Base-by-base conservation (phyloP, 2,888 invertebrate species). In the Clitarchus hookeri region DNA sequence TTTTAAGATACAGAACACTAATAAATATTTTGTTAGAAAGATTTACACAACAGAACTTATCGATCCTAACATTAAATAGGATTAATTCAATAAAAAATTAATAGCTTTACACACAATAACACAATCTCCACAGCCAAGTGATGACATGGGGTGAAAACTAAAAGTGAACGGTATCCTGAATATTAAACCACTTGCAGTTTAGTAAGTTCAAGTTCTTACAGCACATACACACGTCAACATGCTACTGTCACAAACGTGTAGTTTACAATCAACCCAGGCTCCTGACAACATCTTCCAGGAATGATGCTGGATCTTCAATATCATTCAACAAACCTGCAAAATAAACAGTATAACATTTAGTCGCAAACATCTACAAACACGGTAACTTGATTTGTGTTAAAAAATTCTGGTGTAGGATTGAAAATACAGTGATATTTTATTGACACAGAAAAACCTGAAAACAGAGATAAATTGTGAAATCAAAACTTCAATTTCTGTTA, bases 301-400 rank as follows among this genome's bases (percentile, higher is more conserved):
- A 94, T 88, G 92, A 92, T 89, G 95, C 95, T 82, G 96, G 95
- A 88, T 94, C 94, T 44, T 94, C 92, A 88, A 96, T 93, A 88
- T 95, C 95, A 88, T 93, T 94, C 88, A 96, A 92, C 88, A 96
- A 92, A 91, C 93, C 94, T 94, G 90, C 54, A 92, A 92, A 87
- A 89, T 65, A 16, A 36, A 65, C 23, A 65, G n/a, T n/a, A 65
- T 65, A 23, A 2, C 48, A 48, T 48, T 48, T 36, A 36, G 36
- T 36, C 2, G 4, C 36, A 36, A 36, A 36, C 36, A 36, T 36
- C 36, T 36, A 36, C 4, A 36, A 36, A 36, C 36, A 36, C 1
- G 36, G 1, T 36, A 36, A 36, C 36, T 3, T 36, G 36, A 36
- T 36, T 36, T 36, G 4, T 36, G 36, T 3, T 36, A 36, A 36